phyloP scores from a whole-genome alignment of 2,113 vertebrate genomes.

The Ochotona curzoniae region DNA sequence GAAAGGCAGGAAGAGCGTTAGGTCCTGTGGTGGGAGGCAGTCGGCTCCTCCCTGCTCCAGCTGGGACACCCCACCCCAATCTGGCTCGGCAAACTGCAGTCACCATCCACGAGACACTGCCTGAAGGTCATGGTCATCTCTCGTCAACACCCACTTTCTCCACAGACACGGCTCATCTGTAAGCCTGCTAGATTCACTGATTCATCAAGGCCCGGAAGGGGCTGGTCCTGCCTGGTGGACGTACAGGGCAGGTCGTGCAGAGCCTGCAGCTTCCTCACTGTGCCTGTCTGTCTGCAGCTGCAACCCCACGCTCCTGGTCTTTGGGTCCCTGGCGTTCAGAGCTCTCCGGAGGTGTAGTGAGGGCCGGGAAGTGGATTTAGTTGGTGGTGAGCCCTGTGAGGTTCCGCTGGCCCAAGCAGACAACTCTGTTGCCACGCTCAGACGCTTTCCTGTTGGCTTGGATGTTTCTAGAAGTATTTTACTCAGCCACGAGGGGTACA shows the following conservation, averaged over 20 bases:
- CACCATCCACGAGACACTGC: not conserved
- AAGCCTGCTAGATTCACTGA: not conserved
- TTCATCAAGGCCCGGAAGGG: not conserved
- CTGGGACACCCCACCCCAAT: too few relatives aligned
- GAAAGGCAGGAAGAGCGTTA: constrained; percentile 18
- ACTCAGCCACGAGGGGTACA: not conserved
- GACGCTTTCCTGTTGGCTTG: not conserved
- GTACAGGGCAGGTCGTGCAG: not conserved
- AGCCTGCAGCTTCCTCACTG: accelerated
- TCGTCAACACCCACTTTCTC: not conserved
- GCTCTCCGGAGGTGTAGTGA: not conserved
- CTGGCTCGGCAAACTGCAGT: too few relatives aligned
- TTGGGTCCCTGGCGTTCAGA: constrained; percentile 32
- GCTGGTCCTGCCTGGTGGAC: not conserved
- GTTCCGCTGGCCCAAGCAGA: not conserved
- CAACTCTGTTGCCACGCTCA: not conserved
- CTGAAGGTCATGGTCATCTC: not conserved
- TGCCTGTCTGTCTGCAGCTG: not conserved
- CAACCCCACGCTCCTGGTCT: not conserved
- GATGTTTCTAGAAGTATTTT: not conserved
- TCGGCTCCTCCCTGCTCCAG: not conserved
- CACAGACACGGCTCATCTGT: not conserved
- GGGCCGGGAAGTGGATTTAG: not conserved
- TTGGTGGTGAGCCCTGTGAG: not conserved
- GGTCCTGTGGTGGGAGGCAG: not conserved